Conservation (phyloP, 2,888 invertebrate genomes). For the Lutraria lutraria region DNA sequence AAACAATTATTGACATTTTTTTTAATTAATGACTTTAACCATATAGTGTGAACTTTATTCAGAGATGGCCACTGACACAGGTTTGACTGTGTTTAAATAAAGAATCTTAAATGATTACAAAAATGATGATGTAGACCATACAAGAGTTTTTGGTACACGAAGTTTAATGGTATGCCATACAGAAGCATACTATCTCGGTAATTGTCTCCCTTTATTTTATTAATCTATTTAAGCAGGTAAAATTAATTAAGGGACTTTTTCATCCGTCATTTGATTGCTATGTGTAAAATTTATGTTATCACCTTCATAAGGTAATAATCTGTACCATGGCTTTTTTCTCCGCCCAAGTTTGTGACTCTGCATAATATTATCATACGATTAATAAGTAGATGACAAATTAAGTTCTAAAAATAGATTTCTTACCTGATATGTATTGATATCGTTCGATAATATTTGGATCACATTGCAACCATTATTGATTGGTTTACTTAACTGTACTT, state of each 20-base stretch:
- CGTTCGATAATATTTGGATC: conserved; percentile 26
- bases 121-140: too few relatives aligned
- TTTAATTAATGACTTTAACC: too few relatives aligned
- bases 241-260: conserved; percentile 16
- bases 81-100: too few relatives aligned
- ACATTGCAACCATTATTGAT: conserved; percentile 2
- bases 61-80: too few relatives aligned
- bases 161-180: not conserved
- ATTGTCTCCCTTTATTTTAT: not conserved
- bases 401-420: not conserved
- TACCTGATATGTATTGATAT: not conserved
- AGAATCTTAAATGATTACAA: too few relatives aligned
- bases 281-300: not conserved
- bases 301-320: not conserved
- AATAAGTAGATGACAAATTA: conserved; percentile 1
- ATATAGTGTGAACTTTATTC: too few relatives aligned
- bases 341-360: not conserved
- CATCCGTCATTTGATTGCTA: conserved; percentile 8
- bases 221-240: not conserved
- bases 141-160: too few relatives aligned
- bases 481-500: not conserved
- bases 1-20: too few relatives aligned
- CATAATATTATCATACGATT: conserved; percentile 22
- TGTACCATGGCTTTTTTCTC: not conserved
- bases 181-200: not conserved